phyloP scores from a whole-genome alignment of 2,113 vertebrate genomes.

The Cisticola juncidis region DNA sequence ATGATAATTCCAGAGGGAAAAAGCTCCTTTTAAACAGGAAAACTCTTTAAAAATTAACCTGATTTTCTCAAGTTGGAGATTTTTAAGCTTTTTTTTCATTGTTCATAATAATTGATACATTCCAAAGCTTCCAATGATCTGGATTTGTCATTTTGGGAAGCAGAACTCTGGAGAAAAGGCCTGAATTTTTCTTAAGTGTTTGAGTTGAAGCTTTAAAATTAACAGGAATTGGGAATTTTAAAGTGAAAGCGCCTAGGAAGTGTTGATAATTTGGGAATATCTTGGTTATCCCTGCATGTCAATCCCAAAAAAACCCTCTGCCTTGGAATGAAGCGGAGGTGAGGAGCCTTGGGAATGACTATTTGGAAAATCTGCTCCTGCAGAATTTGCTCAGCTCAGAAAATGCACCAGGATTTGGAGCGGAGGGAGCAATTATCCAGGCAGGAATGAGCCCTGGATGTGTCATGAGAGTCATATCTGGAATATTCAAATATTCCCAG shows the following conservation, averaged over 20 bases:
- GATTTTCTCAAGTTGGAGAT: not conserved
- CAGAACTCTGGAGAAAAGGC: not conserved
- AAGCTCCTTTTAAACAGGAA: not conserved
- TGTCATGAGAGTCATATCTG: not conserved
- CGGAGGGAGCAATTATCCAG: not conserved
- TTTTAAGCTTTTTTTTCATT: not conserved
- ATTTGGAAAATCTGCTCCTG: not conserved
- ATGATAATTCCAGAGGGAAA: not conserved
- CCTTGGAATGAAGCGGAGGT: not conserved
- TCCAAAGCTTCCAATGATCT: not conserved
- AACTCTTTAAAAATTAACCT: accelerated
- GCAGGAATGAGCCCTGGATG: not conserved
- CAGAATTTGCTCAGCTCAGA: not conserved
- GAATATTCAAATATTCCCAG: not conserved
- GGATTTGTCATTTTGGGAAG: not conserved
- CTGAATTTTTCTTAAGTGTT: not conserved
- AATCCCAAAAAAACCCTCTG: accelerated
- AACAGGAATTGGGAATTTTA: not conserved
- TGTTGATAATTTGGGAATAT: not conserved
- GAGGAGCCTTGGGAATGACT: not conserved
- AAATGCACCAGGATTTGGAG: not conserved
- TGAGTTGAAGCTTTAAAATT: not conserved
- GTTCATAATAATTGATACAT: not conserved
- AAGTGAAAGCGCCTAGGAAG: not conserved
- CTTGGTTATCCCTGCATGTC: not conserved